Percentiles rank a stretch among this genome's conserved stretches.
Conservation (phyloP, 2,113 vertebrate genomes). For the Actenoides hombroni region DNA sequence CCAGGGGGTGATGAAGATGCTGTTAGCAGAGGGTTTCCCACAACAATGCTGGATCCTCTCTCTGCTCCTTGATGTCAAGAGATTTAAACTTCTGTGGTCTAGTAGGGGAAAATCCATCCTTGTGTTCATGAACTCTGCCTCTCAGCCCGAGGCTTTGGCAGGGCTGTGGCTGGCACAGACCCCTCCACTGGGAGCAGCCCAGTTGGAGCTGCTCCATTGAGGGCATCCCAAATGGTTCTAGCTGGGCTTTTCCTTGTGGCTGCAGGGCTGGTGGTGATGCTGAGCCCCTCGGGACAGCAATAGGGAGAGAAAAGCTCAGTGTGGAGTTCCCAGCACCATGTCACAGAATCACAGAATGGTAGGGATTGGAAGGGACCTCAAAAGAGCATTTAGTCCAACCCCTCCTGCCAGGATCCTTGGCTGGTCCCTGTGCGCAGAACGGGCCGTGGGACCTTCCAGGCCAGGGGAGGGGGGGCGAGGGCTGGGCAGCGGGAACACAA, state of each 20-base stretch:
- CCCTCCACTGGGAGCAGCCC: neutral
- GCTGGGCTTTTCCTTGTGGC: neutral
- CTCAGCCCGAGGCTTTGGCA: neutral
- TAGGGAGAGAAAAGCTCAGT: neutral
- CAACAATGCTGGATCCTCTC: neutral
- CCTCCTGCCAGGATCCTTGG: no score
- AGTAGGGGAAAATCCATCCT: neutral
- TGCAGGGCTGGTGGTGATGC: neutral
- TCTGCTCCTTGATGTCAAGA: neutral
- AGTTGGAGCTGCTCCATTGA: accelerated
- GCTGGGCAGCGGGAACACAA: neutral
- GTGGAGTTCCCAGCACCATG: neutral
- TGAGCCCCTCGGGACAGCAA: neutral
- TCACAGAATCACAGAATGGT: no score
- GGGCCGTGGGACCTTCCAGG: neutral
- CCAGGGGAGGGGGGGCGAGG: neutral
- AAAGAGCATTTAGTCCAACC: no score
- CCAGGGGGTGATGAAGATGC: neutral
- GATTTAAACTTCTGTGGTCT: neutral
- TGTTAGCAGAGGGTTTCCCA: neutral
- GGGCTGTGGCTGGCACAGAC: neutral
- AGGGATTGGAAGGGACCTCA: no score
- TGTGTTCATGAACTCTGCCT: neutral
- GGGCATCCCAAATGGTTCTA: neutral
- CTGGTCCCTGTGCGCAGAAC: neutral